Evolutionary conservation across 2,113 vertebrate species (phyloP).

Genomic region (Suncus etruscus): DNA sequence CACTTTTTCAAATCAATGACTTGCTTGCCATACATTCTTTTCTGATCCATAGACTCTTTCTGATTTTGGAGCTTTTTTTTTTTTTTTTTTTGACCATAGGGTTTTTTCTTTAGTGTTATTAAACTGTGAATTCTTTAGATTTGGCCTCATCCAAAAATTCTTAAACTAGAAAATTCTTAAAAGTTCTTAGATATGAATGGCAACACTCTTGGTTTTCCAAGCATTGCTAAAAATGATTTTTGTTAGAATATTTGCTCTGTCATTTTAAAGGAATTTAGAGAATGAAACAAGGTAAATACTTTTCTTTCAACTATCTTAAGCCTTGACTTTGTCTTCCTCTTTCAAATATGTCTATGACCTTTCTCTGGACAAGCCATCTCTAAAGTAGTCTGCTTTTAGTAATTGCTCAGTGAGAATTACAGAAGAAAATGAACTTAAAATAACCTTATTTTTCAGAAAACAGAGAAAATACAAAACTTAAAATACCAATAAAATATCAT

Average conservation of each 20-base stretch:
- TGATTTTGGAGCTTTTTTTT: not conserved
- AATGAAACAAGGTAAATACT: not conserved
- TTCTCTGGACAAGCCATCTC: slow-evolving; percentile 32
- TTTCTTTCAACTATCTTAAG: not conserved
- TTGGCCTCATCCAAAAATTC: not conserved
- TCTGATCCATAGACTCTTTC: not conserved
- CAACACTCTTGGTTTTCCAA: slow-evolving; percentile 1
- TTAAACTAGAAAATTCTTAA: not conserved
- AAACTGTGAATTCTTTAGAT: slow-evolving; percentile 21
- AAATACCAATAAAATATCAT: not conserved
- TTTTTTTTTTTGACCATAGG: not conserved
- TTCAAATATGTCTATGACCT: slow-evolving; percentile 9
- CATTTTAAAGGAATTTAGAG: slow-evolving; percentile 2
- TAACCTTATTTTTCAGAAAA: slow-evolving; percentile 22
- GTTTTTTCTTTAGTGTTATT: not conserved
- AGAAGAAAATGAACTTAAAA: slow-evolving; percentile 20
- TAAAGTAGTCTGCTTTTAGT: slow-evolving; percentile 52
- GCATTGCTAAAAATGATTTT: slow-evolving; percentile 18
- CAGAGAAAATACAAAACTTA: not conserved
- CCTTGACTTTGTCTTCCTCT: not conserved
- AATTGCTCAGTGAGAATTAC: not conserved
- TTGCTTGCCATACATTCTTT: not conserved
- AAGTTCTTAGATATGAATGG: not conserved
- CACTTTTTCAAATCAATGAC: not conserved
- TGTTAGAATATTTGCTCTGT: not conserved